Evolutionary conservation across 2,797 vertebrate genomes (phyloP), one percentile per base, ranked within the genome.

Genomic region (Capromys pilorides): DNA sequence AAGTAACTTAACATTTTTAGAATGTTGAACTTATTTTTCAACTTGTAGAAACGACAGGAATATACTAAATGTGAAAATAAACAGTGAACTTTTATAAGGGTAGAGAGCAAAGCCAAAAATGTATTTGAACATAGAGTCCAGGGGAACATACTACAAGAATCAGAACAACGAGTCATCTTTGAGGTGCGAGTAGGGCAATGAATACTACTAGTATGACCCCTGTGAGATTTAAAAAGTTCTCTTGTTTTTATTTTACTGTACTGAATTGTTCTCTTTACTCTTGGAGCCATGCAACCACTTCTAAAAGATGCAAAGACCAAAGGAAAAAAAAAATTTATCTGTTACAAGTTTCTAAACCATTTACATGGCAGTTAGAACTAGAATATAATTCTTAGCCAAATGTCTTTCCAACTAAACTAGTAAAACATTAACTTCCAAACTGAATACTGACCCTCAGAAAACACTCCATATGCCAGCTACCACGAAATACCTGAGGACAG

Each of bases 51-150:
- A 51, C 0, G 92, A n/a, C 2, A 81, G 51, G 24, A 89, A 39
- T 78, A 81, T 10, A 94, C 45, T 19, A 88, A 93, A 93, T 54
- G 33, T 83, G 67, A 93, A 96, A 90, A 75, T 80, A 80, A 95
- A 86, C 5, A 86, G 36, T 64, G 36, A 54, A 39, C 31, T 77
- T 94, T 94, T 86, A 88, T 90, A 88, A 88, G 45, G 45, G 19
- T 71, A 21, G 57, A 95, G 94, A 84, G 69, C 49, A 82, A 64
- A 83, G 61, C 59, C 9, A 36, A 33, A 95, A 91, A 91, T 45
- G 2, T 36, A 88, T 86, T 80, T 94, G 49, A 66, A 64, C 54
- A 78, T 18, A 33, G 0, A 5, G 28, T 84, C 49, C 39, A 81
- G 86, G 31, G n/a, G 28, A 88, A 88, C n/a, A 49, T 6, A 75